Percentiles rank a stretch among this genome's conserved stretches.
Evolutionary conservation across 2,113 vertebrate species (phyloP).

Genomic region (Catharus minimus): DNA sequence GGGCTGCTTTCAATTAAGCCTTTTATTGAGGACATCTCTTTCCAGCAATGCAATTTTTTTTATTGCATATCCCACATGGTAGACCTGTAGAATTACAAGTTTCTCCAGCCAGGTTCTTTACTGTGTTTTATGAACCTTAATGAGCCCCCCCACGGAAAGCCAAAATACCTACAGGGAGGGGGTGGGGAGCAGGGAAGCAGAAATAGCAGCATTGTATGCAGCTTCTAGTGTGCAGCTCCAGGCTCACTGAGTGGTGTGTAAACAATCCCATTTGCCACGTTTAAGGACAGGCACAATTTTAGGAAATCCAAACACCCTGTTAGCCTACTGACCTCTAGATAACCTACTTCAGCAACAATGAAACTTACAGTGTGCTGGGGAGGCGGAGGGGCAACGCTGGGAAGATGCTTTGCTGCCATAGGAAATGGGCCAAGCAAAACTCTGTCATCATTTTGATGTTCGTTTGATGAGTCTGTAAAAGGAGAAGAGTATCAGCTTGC

Average conservation of each 20-base stretch:
- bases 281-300: constrained; percentile 81
- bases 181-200: constrained; percentile 42
- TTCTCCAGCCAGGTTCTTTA: constrained; percentile 40
- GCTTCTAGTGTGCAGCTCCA: not conserved
- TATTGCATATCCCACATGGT: not conserved
- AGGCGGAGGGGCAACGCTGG: not conserved
- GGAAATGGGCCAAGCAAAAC: constrained; percentile 45
- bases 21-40: constrained; percentile 48
- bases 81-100: constrained; percentile 20
- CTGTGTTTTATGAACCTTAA: constrained; percentile 28
- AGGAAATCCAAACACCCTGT: constrained; percentile 84
- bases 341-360: constrained; percentile 75
- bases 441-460: constrained; percentile 10
- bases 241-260: not conserved
- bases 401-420: constrained; percentile 43
- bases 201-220: constrained; percentile 53
- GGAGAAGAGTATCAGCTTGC: not conserved
- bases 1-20: constrained; percentile 43
- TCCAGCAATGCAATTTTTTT: not conserved
- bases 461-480: not conserved
- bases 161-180: not conserved
- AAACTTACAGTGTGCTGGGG: constrained; percentile 43
- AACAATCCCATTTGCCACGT: constrained; percentile 57
- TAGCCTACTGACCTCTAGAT: constrained; percentile 77
- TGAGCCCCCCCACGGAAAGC: not conserved